Percentiles rank a stretch among this genome's conserved stretches.
phyloP scores from a whole-genome alignment of 2,797 vertebrate genomes.

The Dermochelys coriacea region DNA sequence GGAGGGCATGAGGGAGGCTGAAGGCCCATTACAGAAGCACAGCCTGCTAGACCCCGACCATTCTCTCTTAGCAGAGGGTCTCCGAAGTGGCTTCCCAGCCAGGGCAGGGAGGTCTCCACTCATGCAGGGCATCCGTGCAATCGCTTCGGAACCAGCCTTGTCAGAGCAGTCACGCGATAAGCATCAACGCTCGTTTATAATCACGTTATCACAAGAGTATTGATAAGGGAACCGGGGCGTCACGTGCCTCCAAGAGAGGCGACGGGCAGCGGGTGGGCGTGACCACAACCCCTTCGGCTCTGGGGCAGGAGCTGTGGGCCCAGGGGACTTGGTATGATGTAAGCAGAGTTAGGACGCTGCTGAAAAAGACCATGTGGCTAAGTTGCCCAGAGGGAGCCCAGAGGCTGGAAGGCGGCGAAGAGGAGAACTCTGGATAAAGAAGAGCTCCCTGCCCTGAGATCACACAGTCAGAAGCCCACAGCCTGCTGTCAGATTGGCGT shows the following conservation, averaged over 20 bases:
- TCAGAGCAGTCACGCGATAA: too few species aligned
- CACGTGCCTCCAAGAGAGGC: neutral
- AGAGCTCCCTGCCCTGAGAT: neutral
- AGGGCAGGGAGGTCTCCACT: neutral
- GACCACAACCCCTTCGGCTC: neutral
- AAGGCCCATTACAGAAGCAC: neutral
- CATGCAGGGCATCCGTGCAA: too few species aligned
- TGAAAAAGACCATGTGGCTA: neutral
- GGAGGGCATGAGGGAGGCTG: neutral
- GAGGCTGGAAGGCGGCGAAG: neutral
- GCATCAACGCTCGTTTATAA: neutral
- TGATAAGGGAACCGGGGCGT: too few species aligned
- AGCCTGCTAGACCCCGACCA: too few species aligned
- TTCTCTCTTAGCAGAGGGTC: too few species aligned
- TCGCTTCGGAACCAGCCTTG: neutral
- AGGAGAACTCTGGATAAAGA: neutral
- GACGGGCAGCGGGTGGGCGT: neutral
- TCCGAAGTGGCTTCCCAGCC: too few species aligned
- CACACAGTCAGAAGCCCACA: neutral
- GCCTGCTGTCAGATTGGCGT: neutral
- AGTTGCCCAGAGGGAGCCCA: too few species aligned
- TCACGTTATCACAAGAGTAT: accelerated
- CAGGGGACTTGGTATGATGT: too few species aligned
- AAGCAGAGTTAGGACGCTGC: neutral
- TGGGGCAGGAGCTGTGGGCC: too few species aligned